A percentile compares a stretch with the other conserved stretches of the same genome.
Conservation (phyloP, 2,113 vertebrate species). For the Neofelis nebulosa region DNA sequence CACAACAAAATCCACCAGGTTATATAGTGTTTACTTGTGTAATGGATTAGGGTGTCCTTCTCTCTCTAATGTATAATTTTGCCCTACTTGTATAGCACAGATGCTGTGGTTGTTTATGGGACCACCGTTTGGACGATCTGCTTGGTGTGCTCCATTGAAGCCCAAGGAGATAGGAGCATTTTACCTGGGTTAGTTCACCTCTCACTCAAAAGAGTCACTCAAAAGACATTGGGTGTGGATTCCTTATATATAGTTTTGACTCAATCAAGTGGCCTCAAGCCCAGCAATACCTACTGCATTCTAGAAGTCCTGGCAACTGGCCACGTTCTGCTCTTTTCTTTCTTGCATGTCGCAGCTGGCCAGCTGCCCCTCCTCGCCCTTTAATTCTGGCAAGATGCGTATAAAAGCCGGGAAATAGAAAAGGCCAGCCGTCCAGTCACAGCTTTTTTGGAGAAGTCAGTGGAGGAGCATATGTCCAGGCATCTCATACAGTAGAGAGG, state of each 20-base stretch:
- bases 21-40: background rate
- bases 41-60: background rate
- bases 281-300: background rate
- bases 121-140: fast-evolving
- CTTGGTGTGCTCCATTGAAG: background rate
- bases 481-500: background rate
- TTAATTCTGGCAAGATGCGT: background rate
- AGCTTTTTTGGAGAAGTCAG: background rate
- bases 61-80: background rate
- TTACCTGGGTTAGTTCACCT: background rate
- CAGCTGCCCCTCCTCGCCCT: background rate
- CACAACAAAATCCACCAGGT: background rate
- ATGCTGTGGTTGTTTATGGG: background rate
- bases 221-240: fast-evolving
- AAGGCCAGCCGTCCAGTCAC: background rate
- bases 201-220: background rate
- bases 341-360: background rate
- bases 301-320: background rate
- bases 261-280: background rate
- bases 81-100: background rate
- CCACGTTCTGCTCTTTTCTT: background rate
- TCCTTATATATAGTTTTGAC: background rate
- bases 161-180: background rate
- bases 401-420: background rate
- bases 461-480: fast-evolving